Percentiles rank a stretch among this genome's conserved stretches.
Evolutionary conservation across 2,113 vertebrate genomes (phyloP).

Genomic region (Halichoerus grypus): DNA sequence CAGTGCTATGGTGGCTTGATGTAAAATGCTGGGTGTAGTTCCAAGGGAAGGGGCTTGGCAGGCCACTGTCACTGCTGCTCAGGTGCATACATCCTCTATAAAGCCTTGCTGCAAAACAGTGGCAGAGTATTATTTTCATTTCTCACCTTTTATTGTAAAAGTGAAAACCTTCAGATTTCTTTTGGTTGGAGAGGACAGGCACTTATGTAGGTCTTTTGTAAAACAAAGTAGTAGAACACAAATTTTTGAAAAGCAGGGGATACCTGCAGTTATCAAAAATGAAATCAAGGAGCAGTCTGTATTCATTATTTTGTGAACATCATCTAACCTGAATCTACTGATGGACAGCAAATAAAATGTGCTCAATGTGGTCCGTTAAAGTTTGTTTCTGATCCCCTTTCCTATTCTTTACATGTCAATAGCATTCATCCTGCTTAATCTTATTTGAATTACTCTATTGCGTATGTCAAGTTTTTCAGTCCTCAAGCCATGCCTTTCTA

Average conservation of each 20-base stretch:
- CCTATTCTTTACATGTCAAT: neutral
- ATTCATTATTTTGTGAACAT: neutral
- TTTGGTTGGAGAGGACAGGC: neutral
- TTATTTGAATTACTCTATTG: neutral
- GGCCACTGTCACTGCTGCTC: neutral
- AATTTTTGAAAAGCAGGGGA: neutral
- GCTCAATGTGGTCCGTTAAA: neutral
- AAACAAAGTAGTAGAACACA: neutral
- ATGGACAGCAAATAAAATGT: neutral
- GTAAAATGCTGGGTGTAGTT: neutral
- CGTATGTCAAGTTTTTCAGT: neutral
- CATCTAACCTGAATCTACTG: neutral
- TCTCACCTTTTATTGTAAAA: neutral
- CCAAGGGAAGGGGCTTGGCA: neutral
- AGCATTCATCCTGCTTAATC: neutral
- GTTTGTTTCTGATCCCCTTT: neutral
- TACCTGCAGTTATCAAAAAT: neutral
- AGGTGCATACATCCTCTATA: neutral
- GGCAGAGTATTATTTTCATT: neutral
- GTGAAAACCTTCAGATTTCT: neutral
- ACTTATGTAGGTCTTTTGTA: neutral
- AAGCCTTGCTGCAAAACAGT: neutral
- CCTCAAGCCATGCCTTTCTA: neutral
- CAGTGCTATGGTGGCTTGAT: neutral
- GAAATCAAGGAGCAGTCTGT: neutral